Evolutionary conservation across 2,113 vertebrate species (phyloP).

Genomic region (Podilymbus podiceps): DNA sequence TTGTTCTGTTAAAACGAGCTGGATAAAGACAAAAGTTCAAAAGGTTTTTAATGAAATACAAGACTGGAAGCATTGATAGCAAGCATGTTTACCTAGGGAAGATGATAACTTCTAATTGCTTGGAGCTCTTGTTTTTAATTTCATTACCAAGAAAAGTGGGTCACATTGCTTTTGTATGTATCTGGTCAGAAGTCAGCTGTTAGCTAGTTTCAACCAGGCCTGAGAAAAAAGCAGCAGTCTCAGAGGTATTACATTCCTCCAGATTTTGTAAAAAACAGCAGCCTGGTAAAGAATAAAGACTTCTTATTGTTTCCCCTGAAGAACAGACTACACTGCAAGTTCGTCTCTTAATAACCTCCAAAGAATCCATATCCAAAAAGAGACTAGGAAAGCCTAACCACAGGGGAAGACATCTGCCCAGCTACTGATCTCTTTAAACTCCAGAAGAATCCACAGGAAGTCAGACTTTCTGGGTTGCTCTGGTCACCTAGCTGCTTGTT

Average conservation of each 20-base stretch:
- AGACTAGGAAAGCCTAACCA: not conserved
- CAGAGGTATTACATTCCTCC: not conserved
- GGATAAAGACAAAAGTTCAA: constrained; percentile 32
- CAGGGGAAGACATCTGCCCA: not conserved
- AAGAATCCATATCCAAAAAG: not conserved
- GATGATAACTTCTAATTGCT: constrained; percentile 1
- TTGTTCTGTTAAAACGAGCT: not conserved
- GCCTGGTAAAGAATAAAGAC: not conserved
- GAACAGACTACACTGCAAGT: not conserved
- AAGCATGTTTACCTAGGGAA: not conserved
- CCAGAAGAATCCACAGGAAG: not conserved
- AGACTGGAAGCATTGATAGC: not conserved
- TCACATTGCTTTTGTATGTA: not conserved
- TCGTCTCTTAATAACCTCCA: not conserved
- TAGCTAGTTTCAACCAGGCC: not conserved
- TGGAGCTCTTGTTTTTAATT: constrained; percentile 6
- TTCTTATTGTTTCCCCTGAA: not conserved
- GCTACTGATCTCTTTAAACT: not conserved
- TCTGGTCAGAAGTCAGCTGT: constrained; percentile 2
- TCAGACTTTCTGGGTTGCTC: not conserved
- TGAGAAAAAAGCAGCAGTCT: not conserved
- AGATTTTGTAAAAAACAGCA: not conserved
- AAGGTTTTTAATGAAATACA: constrained; percentile 17
- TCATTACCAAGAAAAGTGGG: not conserved
- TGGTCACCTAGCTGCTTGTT: not conserved